Evolutionary conservation across 1,140 invertebrate genomes (phyloP), one percentile per base, ranked within the genome.

Genomic region (Polyergus mexicanus): DNA sequence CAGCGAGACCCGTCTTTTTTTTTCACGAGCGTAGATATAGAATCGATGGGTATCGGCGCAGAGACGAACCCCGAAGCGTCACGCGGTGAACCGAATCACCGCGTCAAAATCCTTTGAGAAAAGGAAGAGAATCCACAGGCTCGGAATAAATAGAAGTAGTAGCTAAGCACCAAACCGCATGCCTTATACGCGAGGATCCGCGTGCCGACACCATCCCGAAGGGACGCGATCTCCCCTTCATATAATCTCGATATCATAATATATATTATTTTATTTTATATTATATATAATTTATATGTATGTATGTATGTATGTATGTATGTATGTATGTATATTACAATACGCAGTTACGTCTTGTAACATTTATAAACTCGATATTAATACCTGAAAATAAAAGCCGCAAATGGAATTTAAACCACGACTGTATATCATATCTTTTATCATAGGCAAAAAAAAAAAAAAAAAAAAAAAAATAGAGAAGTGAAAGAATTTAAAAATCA

Each of bases 121-220:
- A 3, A 44, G 16, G 11, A 38, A 25, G 35, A 56, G 13, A 54
- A 69, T 25, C 10, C 19, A 56, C 44, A 65, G 75, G 75, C 65
- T 88, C 72, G 76, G 11, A 74, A 62, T 38, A 58, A 58, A 54
- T 69, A 81, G 77, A 54, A 86, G 78, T 90, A 85, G 87, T 85
- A 85, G 83, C 89, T 88, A 87, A 91, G 86, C 83, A 84, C 90
- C 84, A 85, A 91, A 88, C 89, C 85, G 85, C 86, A 89, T 90
- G 90, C 89, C 90, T 91, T 91, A 91, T 84, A 86, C 75, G 83
- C 84, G 83, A 89, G 74, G 76, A 86, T 77, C 65, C 81, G 25
- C 72, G 84, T 32, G 47, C 25, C 51, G 76, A 32, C 38, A 38
- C n/a, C 11, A 80, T 22, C 28, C 22, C 38, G 13, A n/a, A 80